Evolutionary conservation across 2,797 vertebrate genomes (phyloP).

Genomic region (Eutrigla gurnardus): DNA sequence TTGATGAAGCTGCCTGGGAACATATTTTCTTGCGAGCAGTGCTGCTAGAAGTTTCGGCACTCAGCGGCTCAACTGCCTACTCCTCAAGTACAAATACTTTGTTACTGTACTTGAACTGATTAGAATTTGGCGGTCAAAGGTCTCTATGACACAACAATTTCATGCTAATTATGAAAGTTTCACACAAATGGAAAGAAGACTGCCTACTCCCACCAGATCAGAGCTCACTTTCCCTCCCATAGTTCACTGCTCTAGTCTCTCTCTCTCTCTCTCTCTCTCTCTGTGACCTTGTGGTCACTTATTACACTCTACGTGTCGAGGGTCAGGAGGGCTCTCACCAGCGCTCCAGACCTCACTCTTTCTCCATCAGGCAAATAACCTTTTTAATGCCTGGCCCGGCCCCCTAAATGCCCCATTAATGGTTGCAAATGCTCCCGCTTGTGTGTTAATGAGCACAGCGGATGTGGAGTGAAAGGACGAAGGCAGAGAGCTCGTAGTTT

Average conservation of each 20-base stretch:
- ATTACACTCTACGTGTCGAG: slow-evolving; percentile 2
- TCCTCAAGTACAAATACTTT: no score
- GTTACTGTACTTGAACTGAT: no score
- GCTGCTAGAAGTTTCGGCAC: no score
- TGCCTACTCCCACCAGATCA: no score
- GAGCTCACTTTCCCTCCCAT: no score
- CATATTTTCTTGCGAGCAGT: no score
- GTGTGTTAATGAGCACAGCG: slow-evolving; percentile 64
- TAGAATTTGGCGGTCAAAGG: no score
- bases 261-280: not conserved
- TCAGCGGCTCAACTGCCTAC: no score
- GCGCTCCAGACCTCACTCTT: slow-evolving; percentile 40
- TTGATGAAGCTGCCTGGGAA: no score
- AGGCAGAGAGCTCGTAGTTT: not conserved
- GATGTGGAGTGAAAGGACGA: slow-evolving; percentile 35
- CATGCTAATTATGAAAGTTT: no score
- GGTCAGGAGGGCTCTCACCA: slow-evolving; percentile 34
- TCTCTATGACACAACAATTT: no score
- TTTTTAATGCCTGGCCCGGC: slow-evolving; percentile 70
- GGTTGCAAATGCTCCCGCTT: slow-evolving; percentile 74
- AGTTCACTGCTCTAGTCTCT: not conserved
- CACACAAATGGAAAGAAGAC: no score
- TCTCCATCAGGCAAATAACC: slow-evolving; percentile 80
- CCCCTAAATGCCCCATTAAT: slow-evolving; percentile 81
- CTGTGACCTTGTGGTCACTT: slow-evolving; percentile 20